Base-by-base conservation (phyloP, 2,797 vertebrate genomes). In the Anolis apletophallus region DNA sequence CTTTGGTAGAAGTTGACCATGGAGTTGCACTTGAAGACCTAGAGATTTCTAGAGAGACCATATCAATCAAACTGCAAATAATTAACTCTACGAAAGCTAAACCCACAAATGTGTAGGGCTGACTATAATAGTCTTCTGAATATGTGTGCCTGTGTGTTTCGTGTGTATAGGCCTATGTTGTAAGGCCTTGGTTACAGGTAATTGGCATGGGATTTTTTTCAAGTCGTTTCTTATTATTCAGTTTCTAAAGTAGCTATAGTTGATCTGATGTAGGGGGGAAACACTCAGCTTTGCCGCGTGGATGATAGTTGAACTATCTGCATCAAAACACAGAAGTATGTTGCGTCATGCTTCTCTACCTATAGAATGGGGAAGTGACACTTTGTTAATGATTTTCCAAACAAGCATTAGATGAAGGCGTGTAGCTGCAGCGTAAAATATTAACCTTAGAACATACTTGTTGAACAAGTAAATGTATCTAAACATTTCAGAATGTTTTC, bases 381-480 rank as follows among this genome's bases (percentile, higher is more conserved):
- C 23, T 23, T 19, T 11, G 57, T 84, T 80, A 40, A 73, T 72
- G 40, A 73, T 83, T 84, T 61, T 80, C 76, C 64, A 26, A 54
- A 50, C 16, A 67, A 87, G 55, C 13, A 61, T 61, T 23, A 73
- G 32, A 12, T 85, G 52, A 19, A n/a, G 16, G 21, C 61, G 11
- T 32, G 36, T 80, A 55, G 23, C 46, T 55, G 50, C 64, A 13
- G 13, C 64, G 75, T 87, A 79, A 79, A 73, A 74, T 74, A 87
- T 67, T 80, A 84, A 87, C 76, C 34, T 83, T 40, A 52, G 32
- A 64, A 54, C 23, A 40, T 80, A 79, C 73, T 72, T 84, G 69
- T 8, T 34, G 19, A 55, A 71, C 75, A 79, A 52, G 55, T 78
- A 69, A 69, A 74, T 32, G 55, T 67, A 26, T 54, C 61, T 73